Evolutionary conservation across 2,113 vertebrate genomes (phyloP), one percentile per base, ranked within the genome.

Genomic region (Electrona antarctica): DNA sequence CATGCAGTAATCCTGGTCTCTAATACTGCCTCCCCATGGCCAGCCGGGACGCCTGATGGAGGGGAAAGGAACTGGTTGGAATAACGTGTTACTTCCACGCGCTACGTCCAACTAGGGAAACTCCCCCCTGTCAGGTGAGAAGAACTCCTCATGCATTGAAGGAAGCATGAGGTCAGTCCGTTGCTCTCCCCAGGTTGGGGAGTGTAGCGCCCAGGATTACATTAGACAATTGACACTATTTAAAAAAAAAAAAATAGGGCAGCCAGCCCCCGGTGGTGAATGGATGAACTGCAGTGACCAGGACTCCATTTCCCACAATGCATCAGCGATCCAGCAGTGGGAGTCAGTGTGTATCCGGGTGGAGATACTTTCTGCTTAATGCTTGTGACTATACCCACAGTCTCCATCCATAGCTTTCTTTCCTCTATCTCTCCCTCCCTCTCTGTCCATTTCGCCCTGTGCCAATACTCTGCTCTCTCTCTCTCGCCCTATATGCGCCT

Each of bases 291-390:
- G 55, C 29, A 6, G 47, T 3, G 1, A 29, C 21, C 74, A 71
- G 66, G 62, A 83, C 73, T 50, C 7, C 13, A 33, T 66, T 74
- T 73, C 78, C 77, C 79, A 85, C 54, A 81, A 76, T 81, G 80
- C 80, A 74, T 71, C 69, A 66, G 62, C 56, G 21, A 2, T 82
- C 64, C 60, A 60, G 73, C 61, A 61, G 70, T 67, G 72, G 66
- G 74, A 62, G 65, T 78, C 60, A 74, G 60, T 74, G 66, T 83
- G 67, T 73, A 60, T 71, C 70, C 67, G 73, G 69, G 46, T 77
- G 80, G 80, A 85, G 84, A 89, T 74, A 89, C 82, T 79, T 85
- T 91, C 83, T 86, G 78, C 71, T 60, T 84, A 71, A 1, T 78
- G 78, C 68, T 78, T 77, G 46, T 73, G 67, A 74, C 79, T 76